A percentile compares a stretch with the other conserved stretches of the same genome.
Evolutionary conservation across 1,140 invertebrate genomes (phyloP).

Genomic region (Prorops nasuta): DNA sequence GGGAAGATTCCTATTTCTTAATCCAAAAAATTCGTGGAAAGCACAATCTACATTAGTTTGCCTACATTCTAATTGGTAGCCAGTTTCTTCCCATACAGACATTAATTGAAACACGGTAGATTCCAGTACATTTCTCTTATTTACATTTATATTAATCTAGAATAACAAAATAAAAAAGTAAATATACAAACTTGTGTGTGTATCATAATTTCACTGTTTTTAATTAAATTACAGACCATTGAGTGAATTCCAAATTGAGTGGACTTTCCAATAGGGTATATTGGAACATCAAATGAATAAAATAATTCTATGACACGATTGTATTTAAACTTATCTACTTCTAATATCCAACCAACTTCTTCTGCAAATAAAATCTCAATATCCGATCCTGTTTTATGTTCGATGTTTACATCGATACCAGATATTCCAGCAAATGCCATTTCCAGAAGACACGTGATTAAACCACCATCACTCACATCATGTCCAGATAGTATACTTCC

Average conservation of each 20-base stretch:
- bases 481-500: conserved; percentile 83
- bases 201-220: too few relatives aligned
- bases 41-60: conserved; percentile 83
- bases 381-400: conserved; percentile 57
- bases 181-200: too few relatives aligned
- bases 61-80: conserved; percentile 81
- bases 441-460: conserved; percentile 87
- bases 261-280: conserved; percentile 71
- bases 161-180: too few relatives aligned
- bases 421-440: conserved; percentile 93
- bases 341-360: conserved; percentile 90
- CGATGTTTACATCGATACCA: conserved; percentile 71
- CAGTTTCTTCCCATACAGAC: conserved; percentile 93
- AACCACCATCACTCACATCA: conserved; percentile 94
- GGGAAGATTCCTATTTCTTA: conserved; percentile 60
- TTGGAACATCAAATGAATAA: conserved; percentile 61
- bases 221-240: too few relatives aligned
- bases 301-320: conserved; percentile 65
- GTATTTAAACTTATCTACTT: conserved; percentile 64
- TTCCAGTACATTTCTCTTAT: conserved; percentile 63
- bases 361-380: conserved; percentile 82
- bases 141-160: conserved; percentile 63
- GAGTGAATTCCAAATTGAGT: conserved; percentile 68
- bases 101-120: conserved; percentile 68
- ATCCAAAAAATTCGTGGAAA: conserved; percentile 70